Base-by-base conservation (phyloP, 2,113 vertebrate species). In the Platichthys stellatus region DNA sequence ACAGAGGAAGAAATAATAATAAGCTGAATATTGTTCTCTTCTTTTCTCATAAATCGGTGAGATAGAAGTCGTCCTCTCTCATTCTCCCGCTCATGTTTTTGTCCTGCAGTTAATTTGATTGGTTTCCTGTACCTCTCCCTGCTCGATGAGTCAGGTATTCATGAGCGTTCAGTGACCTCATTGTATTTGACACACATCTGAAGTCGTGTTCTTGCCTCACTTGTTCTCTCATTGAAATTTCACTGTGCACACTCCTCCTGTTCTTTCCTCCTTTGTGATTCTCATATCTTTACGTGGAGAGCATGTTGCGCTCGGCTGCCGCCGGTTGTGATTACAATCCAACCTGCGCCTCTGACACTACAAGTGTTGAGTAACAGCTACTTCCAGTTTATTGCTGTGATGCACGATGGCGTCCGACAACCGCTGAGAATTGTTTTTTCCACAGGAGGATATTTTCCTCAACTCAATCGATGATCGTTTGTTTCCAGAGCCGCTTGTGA, bases 101-200 rank as follows among this genome's bases (percentile, higher is more conserved):
- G 38, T 80, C 15, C 14, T 81, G 17, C 7, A 11, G 63, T 18
- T 77, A 31, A 83, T 87, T 81, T 88, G 78, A 92, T 82, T 63
- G 51, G 72, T 15, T 75, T 81, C 78, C 73, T 81, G 60, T 54
- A 69, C 60, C 35, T 74, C 40, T 76, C 65, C 56, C 85, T 78
- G 71, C 56, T 15, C 3, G 12, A 64, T 85, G 73, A 81, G 69
- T 38, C 82, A 81, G 79, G 74, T 28, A 51, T 76, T 78, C 73
- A 45, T 23, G 24, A 86, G 74, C 72, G 74, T 77, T 86, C 81
- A 77, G 86, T 87, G 72, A 85, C 73, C 75, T 89, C 74, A 82
- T 82, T 86, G 81, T 83, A 76, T 89, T 76, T n/a, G 75, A 85
- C 85, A 86, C 88, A 82, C 78, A 77, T 83, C 66, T 66, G 24